These are phyloP conservation scores for Megastigmus dorsalis DNA, from an alignment of 2,888 invertebrate species.

Conservation along the genomic window DNA sequence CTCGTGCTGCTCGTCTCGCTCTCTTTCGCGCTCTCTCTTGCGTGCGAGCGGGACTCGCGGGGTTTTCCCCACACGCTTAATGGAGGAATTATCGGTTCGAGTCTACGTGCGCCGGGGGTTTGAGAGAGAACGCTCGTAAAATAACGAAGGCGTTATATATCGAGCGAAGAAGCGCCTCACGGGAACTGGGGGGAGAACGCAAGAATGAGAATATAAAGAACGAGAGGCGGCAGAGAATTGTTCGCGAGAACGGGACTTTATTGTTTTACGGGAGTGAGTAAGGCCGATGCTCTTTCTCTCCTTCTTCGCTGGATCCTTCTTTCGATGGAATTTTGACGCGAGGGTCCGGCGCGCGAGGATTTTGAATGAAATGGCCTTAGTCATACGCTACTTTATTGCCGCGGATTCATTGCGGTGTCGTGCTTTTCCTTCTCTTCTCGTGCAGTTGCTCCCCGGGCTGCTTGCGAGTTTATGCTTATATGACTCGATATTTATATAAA, in stretches of 20 bases:
- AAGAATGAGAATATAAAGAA: constrained; percentile 41
- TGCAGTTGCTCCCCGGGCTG: neutral
- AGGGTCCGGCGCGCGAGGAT: no score
- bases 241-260: constrained; percentile 9
- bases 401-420: neutral
- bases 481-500: no score
- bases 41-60: constrained; percentile 13
- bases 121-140: constrained; percentile 42
- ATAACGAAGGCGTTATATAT: constrained; percentile 36
- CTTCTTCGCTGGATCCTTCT: neutral
- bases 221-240: constrained; percentile 4
- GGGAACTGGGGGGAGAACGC: no score
- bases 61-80: constrained; percentile 41
- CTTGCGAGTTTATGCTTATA: neutral
- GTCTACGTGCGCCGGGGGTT: neutral
- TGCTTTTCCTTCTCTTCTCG: neutral
- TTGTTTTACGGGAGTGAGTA: constrained; percentile 26
- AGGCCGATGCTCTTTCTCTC: neutral
- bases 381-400: neutral
- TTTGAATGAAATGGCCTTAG: no score
- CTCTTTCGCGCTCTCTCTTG: neutral
- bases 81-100: constrained; percentile 52
- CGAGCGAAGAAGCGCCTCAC: no score
- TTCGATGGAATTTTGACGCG: constrained; percentile 24
- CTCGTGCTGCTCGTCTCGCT: neutral